These are phyloP conservation scores for Contarinia nasturtii DNA, from an alignment of 1,140 invertebrate species.

Conservation along the genomic window DNA sequence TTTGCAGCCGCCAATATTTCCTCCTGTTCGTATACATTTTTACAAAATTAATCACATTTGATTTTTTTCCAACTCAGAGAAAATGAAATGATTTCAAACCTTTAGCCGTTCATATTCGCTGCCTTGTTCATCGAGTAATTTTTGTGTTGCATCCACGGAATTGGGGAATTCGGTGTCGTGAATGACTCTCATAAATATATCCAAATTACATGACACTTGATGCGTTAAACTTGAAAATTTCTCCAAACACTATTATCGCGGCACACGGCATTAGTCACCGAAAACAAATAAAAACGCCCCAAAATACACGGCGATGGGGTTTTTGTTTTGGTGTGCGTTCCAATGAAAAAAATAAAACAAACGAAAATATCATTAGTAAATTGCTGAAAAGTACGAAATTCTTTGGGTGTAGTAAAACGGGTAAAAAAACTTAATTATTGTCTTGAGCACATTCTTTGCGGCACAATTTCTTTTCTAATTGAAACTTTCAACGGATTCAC, in stretches of 20 bases:
- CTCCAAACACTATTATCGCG: conserved; percentile 58
- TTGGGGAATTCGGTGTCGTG: conserved; percentile 68
- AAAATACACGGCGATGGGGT: no score
- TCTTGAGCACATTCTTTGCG: no score
- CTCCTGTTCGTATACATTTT: conserved; percentile 24
- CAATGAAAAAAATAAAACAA: no score
- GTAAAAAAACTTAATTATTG: no score
- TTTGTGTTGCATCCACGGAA: conserved; percentile 53
- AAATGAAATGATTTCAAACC: conserved; percentile 6
- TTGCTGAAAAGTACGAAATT: no score
- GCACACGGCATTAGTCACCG: no score
- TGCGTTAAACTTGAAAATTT: conserved; percentile 81
- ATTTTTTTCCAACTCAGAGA: not conserved
- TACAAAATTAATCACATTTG: not conserved
- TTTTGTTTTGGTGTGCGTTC: no score
- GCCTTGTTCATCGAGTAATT: conserved; percentile 43
- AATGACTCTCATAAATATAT: conserved; percentile 68
- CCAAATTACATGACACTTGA: conserved; percentile 65
- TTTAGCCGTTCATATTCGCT: conserved; percentile 45
- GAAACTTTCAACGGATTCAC: no score
- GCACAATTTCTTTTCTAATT: no score
- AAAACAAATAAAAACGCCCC: no score
- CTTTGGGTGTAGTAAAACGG: no score
- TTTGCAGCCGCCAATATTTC: conserved; percentile 62
- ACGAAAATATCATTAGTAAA: no score